Base-by-base conservation (phyloP, 2,797 vertebrate genomes). In the Acrossocheilus wenchowensis region DNA sequence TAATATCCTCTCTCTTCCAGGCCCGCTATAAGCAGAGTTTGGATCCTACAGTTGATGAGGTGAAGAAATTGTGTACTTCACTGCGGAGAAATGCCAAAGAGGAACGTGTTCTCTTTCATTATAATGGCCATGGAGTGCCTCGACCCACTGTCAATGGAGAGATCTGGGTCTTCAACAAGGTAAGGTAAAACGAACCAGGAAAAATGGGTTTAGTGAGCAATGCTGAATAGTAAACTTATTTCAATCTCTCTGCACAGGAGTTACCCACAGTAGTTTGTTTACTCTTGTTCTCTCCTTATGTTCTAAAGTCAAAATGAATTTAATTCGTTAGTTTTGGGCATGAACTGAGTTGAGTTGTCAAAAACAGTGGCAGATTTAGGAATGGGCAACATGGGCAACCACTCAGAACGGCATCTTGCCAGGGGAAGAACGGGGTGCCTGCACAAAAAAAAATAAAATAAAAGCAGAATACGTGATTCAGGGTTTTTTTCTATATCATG, bases 161-260 rank as follows among this genome's bases (percentile, higher is more conserved):
- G 94, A 98, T 99, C 94, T 99, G 98, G 98, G 98, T 99, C 91
- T 99, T 99, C 92, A 99, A 99, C 87, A 99, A 99, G 97, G 98
- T 99, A 89, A 26, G 52, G 19, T 12, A 80, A 57, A 43, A 10
- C 52, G 19, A 36, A n/a, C 11, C 30, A 54, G 74, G 30, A 57
- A 23, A 78, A 54, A 23, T 21, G 0, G 30, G 30, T 45, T 17
- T 7, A 30, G 26, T 43, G 23, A 78, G 34, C 68, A 39, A 26
- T 66, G 14, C 12, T 30, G n/a, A 64, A 64, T 26, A n/a, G 23
- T 62, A 62, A 26, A 26, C n/a, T 26, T 26, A 30, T 30, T 64
- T 64, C 0, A 64, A 2, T 64, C 60, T 69, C 17, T 69, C 7
- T 36, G 0, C 34, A 36, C 15, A 68, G 30, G 34, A 68, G 66